Base-by-base conservation (phyloP, 2,113 vertebrate genomes). In the Ictalurus furcatus region DNA sequence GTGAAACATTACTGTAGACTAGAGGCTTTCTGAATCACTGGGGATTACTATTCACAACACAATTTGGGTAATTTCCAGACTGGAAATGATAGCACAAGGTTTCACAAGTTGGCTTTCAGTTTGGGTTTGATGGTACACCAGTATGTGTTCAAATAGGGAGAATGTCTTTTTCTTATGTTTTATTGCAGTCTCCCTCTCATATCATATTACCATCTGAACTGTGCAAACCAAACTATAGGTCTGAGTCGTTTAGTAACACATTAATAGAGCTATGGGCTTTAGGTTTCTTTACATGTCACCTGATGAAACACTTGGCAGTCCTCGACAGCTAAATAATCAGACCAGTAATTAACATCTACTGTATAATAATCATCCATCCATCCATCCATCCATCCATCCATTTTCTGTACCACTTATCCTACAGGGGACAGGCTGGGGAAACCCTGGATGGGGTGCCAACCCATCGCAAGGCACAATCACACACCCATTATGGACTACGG, bases 1-100 rank as follows among this genome's bases (percentile, higher is more conserved):
- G 11, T 71, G 78, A 86, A 76, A 65, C 58, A 79, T 59, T 44
- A 28, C 7, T 17, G 12, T 3, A 59, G 14, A n/a, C 74, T 34
- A 6, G 28, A 21, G 48, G 52, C 54, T 52, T 48, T 9, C n/a
- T 81, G 76, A 87, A 54, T 87, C 59, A 87, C 76, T 30, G 86
- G 59, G 59, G 59, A 87, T 81, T 65, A 25, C 71, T 87, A 7
- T 6, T 59, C 30, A 67, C 80, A 37, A 6, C 81, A 81, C 44
- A 81, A 52, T 6, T 56, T 6, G 69, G 63, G 48, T 82, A 56
- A 82, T 88, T 82, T 82, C 78, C 87, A 88, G 61, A 54, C 23
- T 87, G 59, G 37, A 65, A 87, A 14, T 40, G 11, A 4, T 30
- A 12, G 12, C 52, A 37, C 34, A 79, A 6, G 23, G 6, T 25